These are phyloP conservation scores for Trachemys scripta DNA, from an alignment of 2,113 vertebrate species.

Conservation along the genomic window DNA sequence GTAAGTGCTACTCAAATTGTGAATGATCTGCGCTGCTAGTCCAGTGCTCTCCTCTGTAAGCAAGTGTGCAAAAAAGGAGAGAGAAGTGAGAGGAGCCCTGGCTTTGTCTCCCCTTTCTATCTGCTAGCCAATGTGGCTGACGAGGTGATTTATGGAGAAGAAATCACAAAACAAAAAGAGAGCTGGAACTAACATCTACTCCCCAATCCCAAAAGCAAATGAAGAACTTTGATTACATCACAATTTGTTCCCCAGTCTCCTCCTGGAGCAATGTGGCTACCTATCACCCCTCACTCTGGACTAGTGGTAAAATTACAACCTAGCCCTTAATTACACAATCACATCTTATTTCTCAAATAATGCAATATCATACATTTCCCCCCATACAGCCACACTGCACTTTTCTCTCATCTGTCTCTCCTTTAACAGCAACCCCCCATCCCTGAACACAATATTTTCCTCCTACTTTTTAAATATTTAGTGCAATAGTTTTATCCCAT, in stretches of 20 bases:
- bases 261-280: not conserved
- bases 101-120: not conserved
- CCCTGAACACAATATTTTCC: not conserved
- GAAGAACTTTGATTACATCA: not conserved
- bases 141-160: not conserved
- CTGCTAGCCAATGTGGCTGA: not conserved
- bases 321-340: not conserved
- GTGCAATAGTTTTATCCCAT: not conserved
- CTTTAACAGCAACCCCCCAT: not conserved
- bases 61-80: not conserved
- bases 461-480: not conserved
- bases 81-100: not conserved
- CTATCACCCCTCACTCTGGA: not conserved
- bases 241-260: not conserved
- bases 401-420: not conserved
- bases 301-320: not conserved
- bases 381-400: not conserved
- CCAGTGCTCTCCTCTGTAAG: not conserved
- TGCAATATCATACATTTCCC: not conserved
- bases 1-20: not conserved
- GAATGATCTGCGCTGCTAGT: not conserved
- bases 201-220: not conserved
- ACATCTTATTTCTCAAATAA: not conserved
- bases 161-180: no score
- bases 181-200: no score